A percentile compares a stretch with the other conserved stretches of the same genome.
Evolutionary conservation across 2,888 invertebrate species (phyloP).

Genomic region (Agriopis aurantiaria): DNA sequence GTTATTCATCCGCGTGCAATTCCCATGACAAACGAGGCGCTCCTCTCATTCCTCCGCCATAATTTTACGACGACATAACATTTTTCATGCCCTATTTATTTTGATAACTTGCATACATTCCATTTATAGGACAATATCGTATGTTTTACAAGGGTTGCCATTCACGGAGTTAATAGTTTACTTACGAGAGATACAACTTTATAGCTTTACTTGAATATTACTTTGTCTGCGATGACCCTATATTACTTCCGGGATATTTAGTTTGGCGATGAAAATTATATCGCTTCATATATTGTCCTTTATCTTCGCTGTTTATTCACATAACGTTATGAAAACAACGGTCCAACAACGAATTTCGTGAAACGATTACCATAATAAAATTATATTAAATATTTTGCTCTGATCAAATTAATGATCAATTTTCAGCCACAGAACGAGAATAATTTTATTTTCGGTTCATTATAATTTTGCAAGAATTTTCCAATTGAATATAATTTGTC

Average conservation of each 20-base stretch:
- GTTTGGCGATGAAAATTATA: slow-evolving; percentile 23
- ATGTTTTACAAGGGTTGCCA: slow-evolving; percentile 33
- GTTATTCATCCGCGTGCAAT: slow-evolving; percentile 1
- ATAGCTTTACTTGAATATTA: slow-evolving; percentile 32
- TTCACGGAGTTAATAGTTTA: slow-evolving; percentile 30
- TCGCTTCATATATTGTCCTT: slow-evolving; percentile 2
- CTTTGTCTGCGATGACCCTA: slow-evolving; percentile 32
- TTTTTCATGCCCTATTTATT: slow-evolving; percentile 37
- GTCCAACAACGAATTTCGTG: not conserved
- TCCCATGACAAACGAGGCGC: slow-evolving; percentile 27
- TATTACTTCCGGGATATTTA: slow-evolving; percentile 22
- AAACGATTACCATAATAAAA: no score
- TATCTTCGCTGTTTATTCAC: not conserved
- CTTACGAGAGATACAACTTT: slow-evolving; percentile 29
- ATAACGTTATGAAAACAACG: not conserved
- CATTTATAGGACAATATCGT: slow-evolving; percentile 36
- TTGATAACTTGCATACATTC: slow-evolving; percentile 39
- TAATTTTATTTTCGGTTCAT: no score
- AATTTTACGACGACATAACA: slow-evolving; percentile 34
- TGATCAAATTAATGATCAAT: no score
- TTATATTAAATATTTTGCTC: no score
- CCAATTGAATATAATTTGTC: no score
- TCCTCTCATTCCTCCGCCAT: slow-evolving; percentile 25
- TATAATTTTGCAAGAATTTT: no score
- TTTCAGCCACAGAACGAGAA: no score